Evolutionary conservation across 2,888 invertebrate species (phyloP).

Genomic region (Tethea ocularis): DNA sequence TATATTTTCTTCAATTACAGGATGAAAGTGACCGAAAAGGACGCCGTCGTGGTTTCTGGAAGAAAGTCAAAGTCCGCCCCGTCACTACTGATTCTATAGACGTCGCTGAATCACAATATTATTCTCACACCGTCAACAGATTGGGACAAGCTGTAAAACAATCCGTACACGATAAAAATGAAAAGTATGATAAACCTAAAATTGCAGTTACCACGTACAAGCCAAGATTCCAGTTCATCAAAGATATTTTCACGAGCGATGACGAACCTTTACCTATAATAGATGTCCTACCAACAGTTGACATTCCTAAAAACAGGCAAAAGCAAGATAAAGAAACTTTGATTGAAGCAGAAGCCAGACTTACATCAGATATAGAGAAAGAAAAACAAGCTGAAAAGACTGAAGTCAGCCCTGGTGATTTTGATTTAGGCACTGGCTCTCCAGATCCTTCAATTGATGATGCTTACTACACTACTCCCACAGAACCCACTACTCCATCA

Average conservation of each 20-base stretch:
- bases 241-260: constrained; percentile 57
- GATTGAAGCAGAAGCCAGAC: constrained; percentile 19
- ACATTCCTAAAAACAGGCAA: constrained; percentile 46
- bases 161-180: constrained; percentile 51
- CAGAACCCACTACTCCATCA: constrained; percentile 51
- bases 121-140: constrained; percentile 83
- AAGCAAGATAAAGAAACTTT: constrained; percentile 14
- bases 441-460: constrained; percentile 68
- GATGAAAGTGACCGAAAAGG: constrained; percentile 53
- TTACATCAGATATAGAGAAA: constrained; percentile 36
- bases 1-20: constrained; percentile 44
- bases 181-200: constrained; percentile 47
- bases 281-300: constrained; percentile 49
- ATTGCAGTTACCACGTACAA: constrained; percentile 70
- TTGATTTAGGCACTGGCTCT: constrained; percentile 70
- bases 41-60: constrained; percentile 89
- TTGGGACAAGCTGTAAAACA: constrained; percentile 56
- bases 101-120: constrained; percentile 90
- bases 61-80: constrained; percentile 86
- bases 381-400: constrained; percentile 46
- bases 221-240: constrained; percentile 61
- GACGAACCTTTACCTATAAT: constrained; percentile 42
- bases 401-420: constrained; percentile 58
- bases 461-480: constrained; percentile 52
- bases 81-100: constrained; percentile 86